Evolutionary conservation across 2,797 vertebrate genomes (phyloP), one percentile per base, ranked within the genome.

Genomic region (Microcaecilia unicolor): DNA sequence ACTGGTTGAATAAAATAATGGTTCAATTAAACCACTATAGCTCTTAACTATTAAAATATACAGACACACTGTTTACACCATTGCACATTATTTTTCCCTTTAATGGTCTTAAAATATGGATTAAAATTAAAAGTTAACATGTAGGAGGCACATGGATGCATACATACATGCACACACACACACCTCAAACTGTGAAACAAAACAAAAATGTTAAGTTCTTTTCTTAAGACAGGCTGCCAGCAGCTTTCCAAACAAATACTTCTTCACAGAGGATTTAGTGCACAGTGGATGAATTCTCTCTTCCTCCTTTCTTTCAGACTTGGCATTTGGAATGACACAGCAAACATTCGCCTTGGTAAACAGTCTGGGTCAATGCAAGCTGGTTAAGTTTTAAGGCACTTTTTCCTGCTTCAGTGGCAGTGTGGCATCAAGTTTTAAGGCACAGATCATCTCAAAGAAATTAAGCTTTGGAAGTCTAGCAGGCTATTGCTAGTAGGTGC

Each of bases 221-320:
- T 76, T 76, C 58, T 38, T 48, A 51, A 68, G 74, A 83, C 90
- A 69, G 74, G 84, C 93, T 79, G 93, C 93, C 93, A 43, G 93
- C 93, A 91, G 91, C 87, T 9, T 69, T 87, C 86, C 80, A 52
- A 81, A 71, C 31, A 34, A 45, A 71, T 8, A 46, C 44, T 29
- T 41, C 44, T 44, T 50, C 44, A 10, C 1, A 20, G 50, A 39
- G 25, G 25, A 51, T 45, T 50, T 64, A 75, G 72, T 70, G 74
- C 67, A 76, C 40, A 37, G 53, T 15, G 19, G 58, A 42, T 30
- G 34, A 46, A 33, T 7, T 3, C 2, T 3, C 2, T 12, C 20
- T n/a, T 36, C 35, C 6, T 7, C 6, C 7, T 24, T 24, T 31
- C 15, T 16, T 31, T 28, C n/a, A 42, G 37, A 51, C 53, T 36